Conservation (phyloP, 2,888 invertebrate species). For the Didymodactylos carnosus region DNA sequence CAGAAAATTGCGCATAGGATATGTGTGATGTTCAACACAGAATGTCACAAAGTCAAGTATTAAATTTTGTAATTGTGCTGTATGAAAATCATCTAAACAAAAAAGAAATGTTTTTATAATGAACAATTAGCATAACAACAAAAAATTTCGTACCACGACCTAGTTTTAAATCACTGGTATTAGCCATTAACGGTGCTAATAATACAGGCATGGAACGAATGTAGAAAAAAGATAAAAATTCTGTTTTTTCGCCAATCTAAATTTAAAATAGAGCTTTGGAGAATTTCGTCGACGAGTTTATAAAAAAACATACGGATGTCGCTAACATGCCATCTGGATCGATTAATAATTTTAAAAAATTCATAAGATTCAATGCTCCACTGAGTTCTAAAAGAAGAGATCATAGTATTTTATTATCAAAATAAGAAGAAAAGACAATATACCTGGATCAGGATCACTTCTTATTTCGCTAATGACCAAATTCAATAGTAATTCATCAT, state of each 20-base stretch:
- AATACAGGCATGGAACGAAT: conserved; percentile 88
- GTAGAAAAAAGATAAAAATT: conserved; percentile 94
- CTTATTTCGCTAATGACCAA: conserved; percentile 96
- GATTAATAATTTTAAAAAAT: conserved; percentile 68
- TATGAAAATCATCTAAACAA: conserved; percentile 67
- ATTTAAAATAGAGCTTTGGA: conserved; percentile 18
- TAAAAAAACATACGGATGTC: conserved; percentile 53
- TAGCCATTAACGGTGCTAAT: conserved; percentile 76
- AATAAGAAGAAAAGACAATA: conserved; percentile 8
- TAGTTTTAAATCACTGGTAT: conserved; percentile 52
- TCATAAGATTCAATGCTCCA: conserved; percentile 86
- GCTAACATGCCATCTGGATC: conserved; percentile 96
- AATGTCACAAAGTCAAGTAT: conserved; percentile 86
- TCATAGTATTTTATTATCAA: neutral
- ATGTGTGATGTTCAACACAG: conserved; percentile 96
- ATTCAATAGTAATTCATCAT: conserved; percentile 59
- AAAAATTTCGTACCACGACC: neutral
- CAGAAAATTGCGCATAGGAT: conserved; percentile 92
- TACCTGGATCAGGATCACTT: conserved; percentile 66
- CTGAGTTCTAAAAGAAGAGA: conserved; percentile 50
- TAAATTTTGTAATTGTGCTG: conserved; percentile 76
- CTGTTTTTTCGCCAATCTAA: conserved; percentile 81
- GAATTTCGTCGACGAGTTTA: neutral
- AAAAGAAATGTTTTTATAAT: neutral
- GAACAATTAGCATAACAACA: neutral